Base-by-base conservation (phyloP, 2,113 vertebrate species). In the Cathartes aura region DNA sequence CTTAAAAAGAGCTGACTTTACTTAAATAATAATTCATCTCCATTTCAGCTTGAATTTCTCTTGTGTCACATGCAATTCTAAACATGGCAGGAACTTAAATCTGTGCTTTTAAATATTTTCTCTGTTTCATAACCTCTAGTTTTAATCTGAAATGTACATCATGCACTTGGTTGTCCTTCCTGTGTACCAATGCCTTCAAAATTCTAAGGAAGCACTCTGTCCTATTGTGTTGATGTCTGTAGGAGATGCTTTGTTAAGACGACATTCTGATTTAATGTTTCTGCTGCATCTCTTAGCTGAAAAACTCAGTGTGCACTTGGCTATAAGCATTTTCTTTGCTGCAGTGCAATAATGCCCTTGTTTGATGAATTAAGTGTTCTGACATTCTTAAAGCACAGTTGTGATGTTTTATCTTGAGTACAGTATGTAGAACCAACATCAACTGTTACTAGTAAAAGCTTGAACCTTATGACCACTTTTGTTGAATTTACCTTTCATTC, bases 201-300 rank as follows among this genome's bases (percentile, higher is more conserved):
- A 98, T 98, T 97, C 97, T 97, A 72, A 73, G 85, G 76, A 86
- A 96, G 91, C 91, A 38, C 63, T 96, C 86, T 95, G 43, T 91
- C 91, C 79, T 97, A 93, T 53, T 90, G 78, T 73, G 87, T 86
- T 98, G 96, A 96, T 93, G 78, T 95, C 91, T 96, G 91, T 93
- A 92, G 89, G 91, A 94, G 95, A 96, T 84, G 84, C 82, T 95
- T 96, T 96, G 96, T 96, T 96, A 98, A 95, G 92, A 96, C 93
- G 98, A 93, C 73, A 94, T 98, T 99, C 97, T 98, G 98, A 98
- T 98, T 98, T 96, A 97, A 98, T 95, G 89, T 94, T 98, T 98
- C 98, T 96, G 96, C 92, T 82, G 71, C 53, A 97, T 93, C 94
- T 93, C 96, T 93, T 95, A 90, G 96, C 97, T 97, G 93, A 96